These are phyloP conservation scores for Asarcornis scutulata DNA, from an alignment of 2,113 vertebrate genomes.

Conservation along the genomic window DNA sequence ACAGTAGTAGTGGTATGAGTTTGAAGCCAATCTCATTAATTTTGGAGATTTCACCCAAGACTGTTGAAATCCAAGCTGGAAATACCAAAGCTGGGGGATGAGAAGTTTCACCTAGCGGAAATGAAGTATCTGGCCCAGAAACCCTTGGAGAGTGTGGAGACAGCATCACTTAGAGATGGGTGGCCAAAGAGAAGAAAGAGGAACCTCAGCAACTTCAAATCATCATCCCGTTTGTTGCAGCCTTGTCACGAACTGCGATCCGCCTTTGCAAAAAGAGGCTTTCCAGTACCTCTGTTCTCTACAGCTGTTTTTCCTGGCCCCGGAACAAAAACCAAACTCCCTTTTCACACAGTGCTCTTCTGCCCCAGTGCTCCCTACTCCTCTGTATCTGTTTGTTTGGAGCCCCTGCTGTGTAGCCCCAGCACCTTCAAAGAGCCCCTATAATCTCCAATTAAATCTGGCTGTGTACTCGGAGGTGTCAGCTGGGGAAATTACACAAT, in stretches of 20 bases:
- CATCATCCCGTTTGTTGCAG: fast-evolving
- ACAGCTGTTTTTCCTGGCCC: constrained; percentile 68
- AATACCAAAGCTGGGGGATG: not conserved
- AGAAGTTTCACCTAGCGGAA: not conserved
- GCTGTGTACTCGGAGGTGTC: constrained; percentile 57
- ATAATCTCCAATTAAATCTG: constrained; percentile 76
- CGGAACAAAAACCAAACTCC: constrained; percentile 61
- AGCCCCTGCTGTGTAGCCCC: constrained; percentile 30
- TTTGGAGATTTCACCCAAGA: not conserved
- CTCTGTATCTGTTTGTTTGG: constrained; percentile 66
- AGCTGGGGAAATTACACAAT: constrained; percentile 72
- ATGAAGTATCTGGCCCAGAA: not conserved
- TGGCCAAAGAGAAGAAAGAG: not conserved
- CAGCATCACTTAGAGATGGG: not conserved
- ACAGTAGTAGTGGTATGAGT: not conserved
- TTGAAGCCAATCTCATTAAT: not conserved
- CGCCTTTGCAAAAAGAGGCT: not conserved
- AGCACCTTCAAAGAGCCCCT: constrained; percentile 68
- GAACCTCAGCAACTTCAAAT: not conserved
- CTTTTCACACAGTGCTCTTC: constrained; percentile 51
- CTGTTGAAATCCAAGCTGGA: not conserved
- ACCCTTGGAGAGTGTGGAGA: not conserved
- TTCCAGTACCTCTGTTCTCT: constrained; percentile 43
- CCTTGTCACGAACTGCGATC: not conserved
- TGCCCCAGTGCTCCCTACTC: constrained; percentile 48